These are phyloP conservation scores for Rambutsinella grinnellia DNA, from an alignment of 2,888 invertebrate species.

Conservation along the genomic window DNA sequence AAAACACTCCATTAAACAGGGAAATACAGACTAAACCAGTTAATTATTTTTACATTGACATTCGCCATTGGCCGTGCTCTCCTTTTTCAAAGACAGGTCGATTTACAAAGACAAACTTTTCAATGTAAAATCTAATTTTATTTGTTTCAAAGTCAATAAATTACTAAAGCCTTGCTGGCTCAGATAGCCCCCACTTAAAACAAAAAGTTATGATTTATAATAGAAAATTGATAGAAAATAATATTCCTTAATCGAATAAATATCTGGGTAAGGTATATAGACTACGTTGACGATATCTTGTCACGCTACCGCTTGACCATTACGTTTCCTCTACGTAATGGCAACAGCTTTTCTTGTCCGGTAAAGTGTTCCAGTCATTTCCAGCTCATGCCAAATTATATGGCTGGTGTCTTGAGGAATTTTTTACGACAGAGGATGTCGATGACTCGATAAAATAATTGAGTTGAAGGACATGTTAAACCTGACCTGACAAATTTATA, in stretches of 20 bases:
- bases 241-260: no score
- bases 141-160: neutral
- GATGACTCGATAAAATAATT: slow-evolving; percentile 26
- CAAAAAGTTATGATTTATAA: no score
- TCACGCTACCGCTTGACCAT: slow-evolving; percentile 18
- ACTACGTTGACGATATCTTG: slow-evolving; percentile 17
- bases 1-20: neutral
- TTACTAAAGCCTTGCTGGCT: no score
- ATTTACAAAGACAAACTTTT: neutral
- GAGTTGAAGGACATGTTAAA: slow-evolving; percentile 45
- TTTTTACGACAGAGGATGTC: neutral
- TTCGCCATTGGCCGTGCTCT: slow-evolving; percentile 48
- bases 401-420: no score
- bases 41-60: slow-evolving; percentile 37
- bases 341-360: no score
- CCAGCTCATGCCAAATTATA: no score
- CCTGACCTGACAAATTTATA: slow-evolving; percentile 20
- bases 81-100: slow-evolving; percentile 7
- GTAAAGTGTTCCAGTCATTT: no score
- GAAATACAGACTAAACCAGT: neutral
- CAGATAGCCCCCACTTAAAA: no score
- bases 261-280: no score
- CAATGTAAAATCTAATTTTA: neutral
- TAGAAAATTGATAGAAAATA: no score
- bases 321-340: no score